Evolutionary conservation across 2,888 invertebrate genomes (phyloP).

Genomic region (Philereme vetulata): DNA sequence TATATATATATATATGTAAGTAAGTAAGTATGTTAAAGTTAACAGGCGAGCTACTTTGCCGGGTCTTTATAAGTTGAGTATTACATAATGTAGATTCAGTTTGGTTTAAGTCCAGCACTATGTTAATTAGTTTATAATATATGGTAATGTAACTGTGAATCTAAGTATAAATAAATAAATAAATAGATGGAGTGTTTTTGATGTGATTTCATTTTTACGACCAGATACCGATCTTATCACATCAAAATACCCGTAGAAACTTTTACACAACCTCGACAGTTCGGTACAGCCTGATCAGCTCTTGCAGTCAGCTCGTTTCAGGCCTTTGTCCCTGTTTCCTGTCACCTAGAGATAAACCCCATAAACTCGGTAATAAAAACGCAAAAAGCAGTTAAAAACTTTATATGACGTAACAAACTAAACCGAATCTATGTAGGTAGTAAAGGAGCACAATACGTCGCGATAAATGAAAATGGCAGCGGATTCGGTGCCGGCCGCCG

Average conservation of each 20-base stretch:
- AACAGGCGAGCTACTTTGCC: too few relatives aligned
- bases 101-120: too few relatives aligned
- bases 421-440: constrained; percentile 50
- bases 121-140: too few relatives aligned
- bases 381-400: constrained; percentile 32
- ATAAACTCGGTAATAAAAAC: constrained; percentile 23
- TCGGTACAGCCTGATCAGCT: background rate
- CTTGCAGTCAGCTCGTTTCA: constrained; percentile 6
- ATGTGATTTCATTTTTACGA: too few relatives aligned
- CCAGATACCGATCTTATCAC: too few relatives aligned
- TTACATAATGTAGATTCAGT: too few relatives aligned
- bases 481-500: constrained; percentile 61
- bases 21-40: too few relatives aligned
- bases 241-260: background rate
- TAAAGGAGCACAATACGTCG: constrained; percentile 60
- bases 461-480: constrained; percentile 72
- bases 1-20: too few relatives aligned
- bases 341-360: constrained; percentile 27
- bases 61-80: too few relatives aligned
- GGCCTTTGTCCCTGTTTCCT: constrained; percentile 17
- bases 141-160: too few relatives aligned
- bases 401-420: constrained; percentile 47
- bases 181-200: too few relatives aligned
- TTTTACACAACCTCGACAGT: background rate
- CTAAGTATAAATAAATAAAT: too few relatives aligned